Percentiles rank a stretch among this genome's conserved stretches.
Conservation (phyloP, 2,797 vertebrate species). For the Sarcophilus harrisii region DNA sequence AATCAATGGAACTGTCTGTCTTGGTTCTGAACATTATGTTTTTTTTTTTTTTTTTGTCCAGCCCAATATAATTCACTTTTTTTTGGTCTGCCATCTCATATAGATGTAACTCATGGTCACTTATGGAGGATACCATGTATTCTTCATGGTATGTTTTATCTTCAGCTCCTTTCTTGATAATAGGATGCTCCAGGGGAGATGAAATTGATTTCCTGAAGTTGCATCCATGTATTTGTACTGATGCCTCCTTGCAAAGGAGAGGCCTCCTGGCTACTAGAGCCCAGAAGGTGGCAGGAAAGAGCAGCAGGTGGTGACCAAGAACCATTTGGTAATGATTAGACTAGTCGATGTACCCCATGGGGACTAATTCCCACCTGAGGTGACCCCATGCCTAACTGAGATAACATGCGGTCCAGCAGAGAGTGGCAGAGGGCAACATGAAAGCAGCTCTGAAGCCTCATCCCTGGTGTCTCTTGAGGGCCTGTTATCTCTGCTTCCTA, state of each 20-base stretch:
- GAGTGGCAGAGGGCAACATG: background rate
- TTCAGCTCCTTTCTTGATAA: background rate
- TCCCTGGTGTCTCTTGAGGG: background rate
- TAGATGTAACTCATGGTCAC: background rate
- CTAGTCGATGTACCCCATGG: background rate
- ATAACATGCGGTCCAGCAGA: background rate
- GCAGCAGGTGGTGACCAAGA: background rate
- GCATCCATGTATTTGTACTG: background rate
- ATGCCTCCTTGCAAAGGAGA: background rate
- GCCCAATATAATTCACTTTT: background rate
- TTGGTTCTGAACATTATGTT: background rate
- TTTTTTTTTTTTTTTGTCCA: background rate
- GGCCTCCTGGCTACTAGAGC: background rate
- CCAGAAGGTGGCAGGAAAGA: background rate
- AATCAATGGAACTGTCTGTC: background rate
- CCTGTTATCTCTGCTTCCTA: background rate
- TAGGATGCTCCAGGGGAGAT: background rate
- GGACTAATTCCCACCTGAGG: background rate
- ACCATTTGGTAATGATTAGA: background rate
- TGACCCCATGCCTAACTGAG: background rate
- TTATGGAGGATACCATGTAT: background rate
- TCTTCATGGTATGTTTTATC: background rate
- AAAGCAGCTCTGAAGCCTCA: background rate
- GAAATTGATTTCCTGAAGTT: background rate
- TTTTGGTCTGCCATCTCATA: background rate